These are phyloP conservation scores for Cisticola juncidis DNA, from an alignment of 2,113 vertebrate genomes.

Conservation along the genomic window DNA sequence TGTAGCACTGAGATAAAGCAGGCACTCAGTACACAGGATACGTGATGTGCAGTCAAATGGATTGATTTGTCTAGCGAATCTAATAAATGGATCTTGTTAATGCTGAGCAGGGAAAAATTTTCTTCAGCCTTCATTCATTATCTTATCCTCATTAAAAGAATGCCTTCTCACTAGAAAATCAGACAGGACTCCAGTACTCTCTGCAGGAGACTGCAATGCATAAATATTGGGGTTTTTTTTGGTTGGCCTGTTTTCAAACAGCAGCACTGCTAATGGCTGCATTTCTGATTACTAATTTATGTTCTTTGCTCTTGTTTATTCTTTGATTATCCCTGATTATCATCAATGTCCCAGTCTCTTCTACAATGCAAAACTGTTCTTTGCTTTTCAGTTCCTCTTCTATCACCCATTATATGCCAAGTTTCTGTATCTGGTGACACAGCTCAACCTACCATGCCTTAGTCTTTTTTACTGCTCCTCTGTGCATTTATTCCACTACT, in stretches of 20 bases:
- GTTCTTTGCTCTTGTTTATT: not conserved
- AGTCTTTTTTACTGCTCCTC: not conserved
- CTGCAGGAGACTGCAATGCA: slow-evolving; percentile 22
- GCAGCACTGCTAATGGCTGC: not conserved
- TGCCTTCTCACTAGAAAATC: slow-evolving; percentile 19
- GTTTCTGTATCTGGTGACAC: not conserved
- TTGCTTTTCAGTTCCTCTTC: not conserved
- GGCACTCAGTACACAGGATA: slow-evolving; percentile 55
- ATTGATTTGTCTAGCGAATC: slow-evolving; percentile 73
- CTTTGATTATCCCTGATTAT: not conserved
- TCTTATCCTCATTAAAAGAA: slow-evolving; percentile 69
- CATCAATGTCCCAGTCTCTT: not conserved
- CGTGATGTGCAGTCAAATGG: slow-evolving; percentile 76
- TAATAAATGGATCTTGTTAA: slow-evolving; percentile 74
- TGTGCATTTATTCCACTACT: not conserved
- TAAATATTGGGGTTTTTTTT: slow-evolving; percentile 45
- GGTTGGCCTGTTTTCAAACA: slow-evolving; percentile 53
- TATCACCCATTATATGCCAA: not conserved
- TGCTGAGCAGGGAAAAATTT: slow-evolving; percentile 63
- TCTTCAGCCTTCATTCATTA: slow-evolving; percentile 69
- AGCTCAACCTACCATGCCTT: not conserved
- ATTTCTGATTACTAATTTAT: slow-evolving; percentile 26
- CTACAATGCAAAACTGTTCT: not conserved
- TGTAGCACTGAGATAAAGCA: slow-evolving; percentile 55
- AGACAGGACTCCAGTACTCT: not conserved